These are phyloP conservation scores for Cremastobaeus sp. DNA, from an alignment of 2,888 invertebrate genomes.

Conservation along the genomic window DNA sequence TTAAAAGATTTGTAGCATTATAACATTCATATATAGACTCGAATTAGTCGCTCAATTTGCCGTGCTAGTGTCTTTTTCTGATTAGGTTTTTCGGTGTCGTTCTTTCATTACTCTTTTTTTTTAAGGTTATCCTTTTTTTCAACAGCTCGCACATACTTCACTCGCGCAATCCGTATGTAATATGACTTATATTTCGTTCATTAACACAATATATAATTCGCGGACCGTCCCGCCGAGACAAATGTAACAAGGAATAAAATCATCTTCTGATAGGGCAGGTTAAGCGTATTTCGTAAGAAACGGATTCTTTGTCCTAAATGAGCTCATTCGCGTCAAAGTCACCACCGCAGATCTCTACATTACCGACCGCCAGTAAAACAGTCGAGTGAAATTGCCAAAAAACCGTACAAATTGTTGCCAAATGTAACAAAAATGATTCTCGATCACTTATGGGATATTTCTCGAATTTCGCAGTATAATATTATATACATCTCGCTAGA, in stretches of 20 bases:
- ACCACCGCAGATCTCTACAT: constrained; percentile 8
- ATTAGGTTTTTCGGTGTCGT: constrained; percentile 4
- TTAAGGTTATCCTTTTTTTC: not conserved
- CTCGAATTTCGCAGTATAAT: too few relatives aligned
- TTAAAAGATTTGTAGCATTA: constrained; percentile 53
- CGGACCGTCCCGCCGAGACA: constrained; percentile 28
- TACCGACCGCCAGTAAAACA: constrained; percentile 28
- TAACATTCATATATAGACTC: constrained; percentile 52
- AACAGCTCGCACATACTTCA: constrained; percentile 11
- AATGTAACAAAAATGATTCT: too few relatives aligned
- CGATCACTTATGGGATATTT: too few relatives aligned
- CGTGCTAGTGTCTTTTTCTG: constrained; percentile 26
- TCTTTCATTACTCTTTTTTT: not conserved
- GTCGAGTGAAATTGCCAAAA: not conserved
- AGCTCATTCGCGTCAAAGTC: not conserved
- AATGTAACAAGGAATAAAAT: constrained; percentile 59
- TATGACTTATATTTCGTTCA: constrained; percentile 51
- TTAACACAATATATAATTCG: constrained; percentile 52
- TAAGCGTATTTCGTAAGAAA: constrained; percentile 58
- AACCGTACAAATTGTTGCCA: too few relatives aligned
- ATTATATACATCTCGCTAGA: too few relatives aligned
- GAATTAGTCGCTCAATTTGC: constrained; percentile 40
- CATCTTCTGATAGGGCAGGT: constrained; percentile 51
- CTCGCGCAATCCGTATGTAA: constrained; percentile 45
- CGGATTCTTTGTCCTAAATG: constrained; percentile 5